A percentile compares a stretch with the other conserved stretches of the same genome.
These are phyloP conservation scores for Chinchilla lanigera DNA, from an alignment of 2,113 vertebrate species.

Conservation along the genomic window DNA sequence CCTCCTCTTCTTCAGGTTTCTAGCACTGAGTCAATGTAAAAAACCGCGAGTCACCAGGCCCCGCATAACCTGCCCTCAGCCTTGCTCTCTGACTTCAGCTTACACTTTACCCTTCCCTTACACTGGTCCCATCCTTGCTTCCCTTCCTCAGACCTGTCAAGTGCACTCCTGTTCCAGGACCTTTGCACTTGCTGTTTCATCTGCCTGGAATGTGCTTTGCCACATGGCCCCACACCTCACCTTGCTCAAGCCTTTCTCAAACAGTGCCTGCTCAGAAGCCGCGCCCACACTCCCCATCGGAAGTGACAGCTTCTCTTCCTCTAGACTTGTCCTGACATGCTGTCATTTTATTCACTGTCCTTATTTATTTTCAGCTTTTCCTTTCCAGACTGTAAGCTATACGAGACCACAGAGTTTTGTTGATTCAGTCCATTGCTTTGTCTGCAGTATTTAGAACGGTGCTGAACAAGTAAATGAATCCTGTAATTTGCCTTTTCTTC, in stretches of 20 bases:
- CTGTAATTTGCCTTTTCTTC: not conserved
- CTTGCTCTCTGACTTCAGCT: not conserved
- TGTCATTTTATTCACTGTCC: not conserved
- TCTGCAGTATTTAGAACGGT: not conserved
- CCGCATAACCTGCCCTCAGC: not conserved
- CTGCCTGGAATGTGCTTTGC: not conserved
- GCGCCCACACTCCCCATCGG: not conserved
- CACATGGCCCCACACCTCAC: not conserved
- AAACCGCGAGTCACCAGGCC: not conserved
- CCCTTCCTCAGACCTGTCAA: not conserved
- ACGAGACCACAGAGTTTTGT: not conserved
- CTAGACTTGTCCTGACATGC: not conserved
- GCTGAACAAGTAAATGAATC: not conserved
- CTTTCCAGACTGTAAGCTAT: not conserved
- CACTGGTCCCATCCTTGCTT: not conserved
- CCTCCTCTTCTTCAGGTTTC: not conserved
- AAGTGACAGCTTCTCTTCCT: not conserved
- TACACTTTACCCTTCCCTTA: not conserved
- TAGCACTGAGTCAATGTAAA: not conserved
- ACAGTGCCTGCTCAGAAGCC: not conserved
- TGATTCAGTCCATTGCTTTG: not conserved
- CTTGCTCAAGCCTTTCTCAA: not conserved
- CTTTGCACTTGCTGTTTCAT: accelerated
- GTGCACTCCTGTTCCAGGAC: too few relatives aligned
- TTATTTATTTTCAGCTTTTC: slow-evolving; percentile 4